Evolutionary conservation across 2,113 vertebrate species (phyloP).

Genomic region (Anolis carolinensis): DNA sequence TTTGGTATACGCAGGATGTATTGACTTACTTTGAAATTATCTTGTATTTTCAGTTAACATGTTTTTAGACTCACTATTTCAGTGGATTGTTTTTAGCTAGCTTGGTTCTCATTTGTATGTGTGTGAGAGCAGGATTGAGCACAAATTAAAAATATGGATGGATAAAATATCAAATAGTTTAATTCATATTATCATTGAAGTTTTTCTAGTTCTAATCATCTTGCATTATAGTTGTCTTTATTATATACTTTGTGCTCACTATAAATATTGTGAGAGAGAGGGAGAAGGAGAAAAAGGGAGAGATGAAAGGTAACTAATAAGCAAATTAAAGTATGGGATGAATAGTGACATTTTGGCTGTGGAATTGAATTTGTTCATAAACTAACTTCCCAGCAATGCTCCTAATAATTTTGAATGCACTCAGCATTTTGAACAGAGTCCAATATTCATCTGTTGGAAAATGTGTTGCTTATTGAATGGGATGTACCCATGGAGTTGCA

Average conservation of each 20-base stretch:
- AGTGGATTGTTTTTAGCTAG: neutral
- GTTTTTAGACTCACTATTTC: neutral
- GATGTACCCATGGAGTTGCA: neutral
- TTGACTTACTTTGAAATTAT: neutral
- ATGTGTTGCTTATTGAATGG: neutral
- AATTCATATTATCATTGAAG: neutral
- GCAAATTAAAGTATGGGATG: neutral
- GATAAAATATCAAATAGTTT: neutral
- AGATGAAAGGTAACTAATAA: neutral
- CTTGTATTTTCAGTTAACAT: neutral
- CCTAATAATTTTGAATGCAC: neutral
- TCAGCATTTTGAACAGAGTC: neutral
- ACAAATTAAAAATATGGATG: neutral
- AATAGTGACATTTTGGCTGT: neutral
- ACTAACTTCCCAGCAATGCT: neutral
- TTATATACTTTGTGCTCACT: neutral
- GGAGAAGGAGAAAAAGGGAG: neutral
- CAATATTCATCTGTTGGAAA: neutral
- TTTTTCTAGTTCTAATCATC: neutral
- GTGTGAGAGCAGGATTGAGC: neutral
- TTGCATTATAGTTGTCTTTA: neutral
- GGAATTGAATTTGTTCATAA: neutral
- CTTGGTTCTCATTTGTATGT: neutral
- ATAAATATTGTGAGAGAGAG: neutral
- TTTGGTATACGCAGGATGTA: too few species aligned